Evolutionary conservation across 2,888 invertebrate genomes (phyloP).

Genomic region (Azorinus chamasolen): DNA sequence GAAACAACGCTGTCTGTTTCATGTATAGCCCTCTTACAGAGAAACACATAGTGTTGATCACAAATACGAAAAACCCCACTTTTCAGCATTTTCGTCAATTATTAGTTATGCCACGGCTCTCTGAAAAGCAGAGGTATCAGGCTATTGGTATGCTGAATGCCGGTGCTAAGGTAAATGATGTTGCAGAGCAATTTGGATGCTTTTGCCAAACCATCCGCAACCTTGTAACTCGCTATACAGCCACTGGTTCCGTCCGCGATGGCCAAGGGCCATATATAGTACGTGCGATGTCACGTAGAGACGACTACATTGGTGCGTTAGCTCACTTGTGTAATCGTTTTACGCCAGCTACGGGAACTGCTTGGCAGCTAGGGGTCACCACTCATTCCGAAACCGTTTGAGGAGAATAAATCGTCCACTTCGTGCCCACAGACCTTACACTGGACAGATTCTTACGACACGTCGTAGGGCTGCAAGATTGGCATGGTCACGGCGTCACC

Average conservation of each 20-base stretch:
- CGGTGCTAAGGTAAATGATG: conserved; percentile 1
- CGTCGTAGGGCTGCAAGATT: conserved; percentile 10
- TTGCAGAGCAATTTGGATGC: conserved; percentile 25
- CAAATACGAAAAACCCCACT: background rate
- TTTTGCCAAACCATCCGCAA: conserved; percentile 14
- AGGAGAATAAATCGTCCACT: too few relatives aligned
- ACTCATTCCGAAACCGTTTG: conserved; percentile 5
- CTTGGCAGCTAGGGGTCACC: conserved; percentile 6
- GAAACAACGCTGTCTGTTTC: background rate
- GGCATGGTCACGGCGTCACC: conserved; percentile 19
- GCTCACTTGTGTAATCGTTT: conserved; percentile 14
- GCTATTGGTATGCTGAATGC: conserved; percentile 22
- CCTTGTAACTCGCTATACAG: background rate
- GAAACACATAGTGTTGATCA: conserved; percentile 18
- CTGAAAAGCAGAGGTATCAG: too few relatives aligned
- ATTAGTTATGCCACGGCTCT: too few relatives aligned
- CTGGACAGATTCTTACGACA: conserved; percentile 11
- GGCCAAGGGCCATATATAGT: background rate
- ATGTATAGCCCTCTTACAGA: conserved; percentile 2
- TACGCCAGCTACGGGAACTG: conserved; percentile 15
- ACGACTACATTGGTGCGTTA: conserved; percentile 2
- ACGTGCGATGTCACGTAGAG: background rate
- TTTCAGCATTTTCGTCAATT: too few relatives aligned
- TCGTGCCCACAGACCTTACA: background rate
- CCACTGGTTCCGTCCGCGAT: conserved; percentile 5